A percentile compares a stretch with the other conserved stretches of the same genome.
Evolutionary conservation across 2,888 invertebrate genomes (phyloP).

Genomic region (Tromatobia lineatoria): DNA sequence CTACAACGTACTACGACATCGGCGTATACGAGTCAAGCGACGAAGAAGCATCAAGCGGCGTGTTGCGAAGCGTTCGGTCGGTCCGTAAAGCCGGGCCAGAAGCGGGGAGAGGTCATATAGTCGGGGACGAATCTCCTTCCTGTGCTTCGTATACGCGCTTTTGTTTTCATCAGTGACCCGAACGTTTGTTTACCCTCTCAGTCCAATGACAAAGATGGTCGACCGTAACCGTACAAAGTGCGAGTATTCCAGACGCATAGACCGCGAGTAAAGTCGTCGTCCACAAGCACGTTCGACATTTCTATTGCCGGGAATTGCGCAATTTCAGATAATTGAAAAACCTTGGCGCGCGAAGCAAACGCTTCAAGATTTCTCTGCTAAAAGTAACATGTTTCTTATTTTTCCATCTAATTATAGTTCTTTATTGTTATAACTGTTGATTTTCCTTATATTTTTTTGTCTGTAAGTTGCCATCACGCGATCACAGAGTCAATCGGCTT

Average conservation of each 20-base stretch:
- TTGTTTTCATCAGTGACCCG: constrained; percentile 13
- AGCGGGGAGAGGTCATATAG: constrained; percentile 30
- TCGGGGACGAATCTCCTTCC: constrained; percentile 21
- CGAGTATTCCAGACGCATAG: not conserved
- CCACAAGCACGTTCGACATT: not conserved
- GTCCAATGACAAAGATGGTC: not conserved
- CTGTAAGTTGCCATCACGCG: not conserved
- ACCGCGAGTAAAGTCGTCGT: not conserved
- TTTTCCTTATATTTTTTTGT: not conserved
- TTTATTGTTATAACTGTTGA: not conserved
- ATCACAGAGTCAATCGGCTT: not conserved
- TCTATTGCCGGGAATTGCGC: constrained; percentile 38
- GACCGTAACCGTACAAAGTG: not conserved
- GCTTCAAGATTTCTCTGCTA: not conserved
- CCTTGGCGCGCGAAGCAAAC: constrained; percentile 12
- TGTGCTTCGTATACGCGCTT: not conserved
- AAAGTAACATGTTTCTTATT: constrained; percentile 12
- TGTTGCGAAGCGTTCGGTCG: constrained; percentile 7
- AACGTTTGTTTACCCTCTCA: not conserved
- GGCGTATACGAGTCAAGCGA: constrained; percentile 16
- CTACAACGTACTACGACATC: not conserved
- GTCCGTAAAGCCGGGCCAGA: not conserved
- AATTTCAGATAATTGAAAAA: constrained; percentile 44
- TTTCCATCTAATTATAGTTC: constrained; percentile 2
- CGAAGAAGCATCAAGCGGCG: constrained; percentile 20